Percentiles rank a stretch among this genome's conserved stretches.
Conservation (phyloP, 2,888 invertebrate species). For the Leptopterna dolabrata region DNA sequence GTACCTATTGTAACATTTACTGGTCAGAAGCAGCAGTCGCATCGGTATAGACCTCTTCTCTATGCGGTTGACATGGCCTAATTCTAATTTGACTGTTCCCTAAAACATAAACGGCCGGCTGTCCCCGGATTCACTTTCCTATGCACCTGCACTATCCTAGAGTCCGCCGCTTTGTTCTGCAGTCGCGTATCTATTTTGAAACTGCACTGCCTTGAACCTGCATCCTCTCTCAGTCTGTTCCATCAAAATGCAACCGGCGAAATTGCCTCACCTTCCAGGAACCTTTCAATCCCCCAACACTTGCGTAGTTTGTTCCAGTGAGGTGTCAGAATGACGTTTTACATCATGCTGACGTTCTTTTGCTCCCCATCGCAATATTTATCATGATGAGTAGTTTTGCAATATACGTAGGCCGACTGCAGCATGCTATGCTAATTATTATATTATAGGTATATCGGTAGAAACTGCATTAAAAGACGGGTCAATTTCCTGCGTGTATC, state of each 20-base stretch:
- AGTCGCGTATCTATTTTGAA: conserved; percentile 17
- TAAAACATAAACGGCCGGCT: not conserved
- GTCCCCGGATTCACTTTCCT: conserved; percentile 6
- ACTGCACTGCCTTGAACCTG: conserved; percentile 15
- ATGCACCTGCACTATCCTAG: conserved; percentile 34
- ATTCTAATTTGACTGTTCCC: conserved; percentile 31
- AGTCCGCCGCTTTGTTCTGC: not conserved
- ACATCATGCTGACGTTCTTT: too few relatives aligned
- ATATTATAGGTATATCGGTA: too few relatives aligned
- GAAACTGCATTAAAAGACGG: too few relatives aligned
- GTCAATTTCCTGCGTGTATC: too few relatives aligned
- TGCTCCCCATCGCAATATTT: too few relatives aligned
- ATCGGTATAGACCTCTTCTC: not conserved
- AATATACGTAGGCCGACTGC: too few relatives aligned
- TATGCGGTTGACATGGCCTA: conserved; percentile 17
- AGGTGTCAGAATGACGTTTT: too few relatives aligned
- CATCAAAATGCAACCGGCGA: not conserved
- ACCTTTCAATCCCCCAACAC: not conserved
- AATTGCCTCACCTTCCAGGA: not conserved
- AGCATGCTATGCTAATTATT: too few relatives aligned
- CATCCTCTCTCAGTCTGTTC: not conserved
- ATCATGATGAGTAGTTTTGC: too few relatives aligned
- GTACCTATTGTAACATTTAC: too few relatives aligned
- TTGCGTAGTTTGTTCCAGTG: not conserved
- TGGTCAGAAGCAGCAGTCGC: not conserved